A percentile compares a stretch with the other conserved stretches of the same genome.
Evolutionary conservation across 1,140 invertebrate species (phyloP).

Genomic region (Papilio glaucus): DNA sequence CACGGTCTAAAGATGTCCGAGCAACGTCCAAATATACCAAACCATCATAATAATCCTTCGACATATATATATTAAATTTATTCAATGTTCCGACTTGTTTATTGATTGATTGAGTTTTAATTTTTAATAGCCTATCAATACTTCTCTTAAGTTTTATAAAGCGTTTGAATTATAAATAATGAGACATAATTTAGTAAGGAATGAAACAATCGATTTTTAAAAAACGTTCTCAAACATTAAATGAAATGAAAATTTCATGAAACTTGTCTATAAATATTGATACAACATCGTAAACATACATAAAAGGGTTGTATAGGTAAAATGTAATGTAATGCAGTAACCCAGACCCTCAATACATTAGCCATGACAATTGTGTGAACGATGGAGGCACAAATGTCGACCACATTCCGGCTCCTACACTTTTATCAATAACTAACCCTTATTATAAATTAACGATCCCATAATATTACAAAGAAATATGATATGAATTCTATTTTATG

Average conservation of each 20-base stretch:
- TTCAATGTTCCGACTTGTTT: too few relatives aligned
- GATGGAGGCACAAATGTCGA: constrained; percentile 12
- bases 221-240: neutral
- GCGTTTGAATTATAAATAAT: too few relatives aligned
- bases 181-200: neutral
- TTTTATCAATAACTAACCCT: constrained; percentile 10
- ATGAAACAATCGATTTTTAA: too few relatives aligned
- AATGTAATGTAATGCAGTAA: constrained; percentile 9
- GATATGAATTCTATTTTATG: neutral
- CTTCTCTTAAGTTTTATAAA: too few relatives aligned
- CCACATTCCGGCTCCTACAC: neutral
- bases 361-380: constrained; percentile 10
- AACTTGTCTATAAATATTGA: neutral
- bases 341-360: constrained; percentile 17
- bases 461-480: neutral
- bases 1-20: too few relatives aligned
- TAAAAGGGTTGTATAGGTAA: constrained; percentile 17
- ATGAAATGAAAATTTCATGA: neutral
- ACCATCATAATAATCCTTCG: too few relatives aligned
- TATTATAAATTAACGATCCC: neutral
- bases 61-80: too few relatives aligned
- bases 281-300: neutral
- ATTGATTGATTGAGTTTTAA: too few relatives aligned
- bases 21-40: too few relatives aligned
- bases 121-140: too few relatives aligned